Evolutionary conservation across 2,113 vertebrate genomes (phyloP).

Genomic region (Macquaria australasica): DNA sequence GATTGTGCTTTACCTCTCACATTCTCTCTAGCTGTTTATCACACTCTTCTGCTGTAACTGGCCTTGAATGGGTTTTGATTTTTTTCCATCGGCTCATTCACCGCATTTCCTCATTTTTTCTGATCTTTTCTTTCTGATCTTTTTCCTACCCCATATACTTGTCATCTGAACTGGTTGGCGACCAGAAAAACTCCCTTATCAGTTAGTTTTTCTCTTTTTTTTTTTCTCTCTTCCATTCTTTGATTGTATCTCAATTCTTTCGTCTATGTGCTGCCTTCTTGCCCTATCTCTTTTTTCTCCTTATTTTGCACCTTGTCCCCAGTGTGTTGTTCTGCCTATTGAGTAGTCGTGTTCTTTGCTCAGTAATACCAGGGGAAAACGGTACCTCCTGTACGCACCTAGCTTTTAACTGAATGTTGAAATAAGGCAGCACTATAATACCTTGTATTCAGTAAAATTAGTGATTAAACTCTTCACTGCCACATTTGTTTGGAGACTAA

Average conservation of each 20-base stretch:
- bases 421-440: background rate
- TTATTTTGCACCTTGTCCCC: conserved; percentile 18
- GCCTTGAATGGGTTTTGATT: background rate
- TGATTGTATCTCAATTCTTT: background rate
- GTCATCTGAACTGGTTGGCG: background rate
- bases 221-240: background rate
- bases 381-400: background rate
- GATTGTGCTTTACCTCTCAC: background rate
- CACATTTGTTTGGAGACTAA: background rate
- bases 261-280: background rate
- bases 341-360: conserved; percentile 20
- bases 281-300: background rate
- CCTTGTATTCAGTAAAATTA: background rate
- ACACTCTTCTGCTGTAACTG: conserved; percentile 2
- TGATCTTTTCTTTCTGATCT: background rate
- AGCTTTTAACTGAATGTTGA: background rate
- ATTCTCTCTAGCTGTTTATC: background rate
- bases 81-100: background rate
- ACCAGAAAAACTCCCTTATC: background rate
- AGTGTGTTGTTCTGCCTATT: conserved; percentile 26
- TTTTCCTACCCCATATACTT: background rate
- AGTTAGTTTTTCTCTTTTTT: background rate
- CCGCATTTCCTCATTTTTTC: background rate
- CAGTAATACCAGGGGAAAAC: conserved; percentile 18
- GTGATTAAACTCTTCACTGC: background rate